Evolutionary conservation across 2,888 invertebrate species (phyloP).

Genomic region (Hoplodrina blanda): DNA sequence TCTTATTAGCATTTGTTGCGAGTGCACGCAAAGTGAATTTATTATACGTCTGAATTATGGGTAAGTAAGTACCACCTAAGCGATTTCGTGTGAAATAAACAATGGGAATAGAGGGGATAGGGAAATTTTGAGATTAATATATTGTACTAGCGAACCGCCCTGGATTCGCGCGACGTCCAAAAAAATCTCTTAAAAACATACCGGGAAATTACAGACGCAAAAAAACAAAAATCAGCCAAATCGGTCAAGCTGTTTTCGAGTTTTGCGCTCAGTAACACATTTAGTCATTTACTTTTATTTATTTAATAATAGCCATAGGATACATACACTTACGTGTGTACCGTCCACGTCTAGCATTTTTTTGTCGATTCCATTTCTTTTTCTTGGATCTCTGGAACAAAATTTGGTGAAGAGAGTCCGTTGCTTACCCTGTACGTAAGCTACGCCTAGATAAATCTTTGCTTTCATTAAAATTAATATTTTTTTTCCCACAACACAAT

Average conservation of each 20-base stretch:
- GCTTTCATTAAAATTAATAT: too few relatives aligned
- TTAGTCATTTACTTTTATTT: too few relatives aligned
- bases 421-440: too few relatives aligned
- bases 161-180: too few relatives aligned
- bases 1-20: constrained; percentile 32
- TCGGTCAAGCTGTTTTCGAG: too few relatives aligned
- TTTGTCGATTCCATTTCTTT: neutral
- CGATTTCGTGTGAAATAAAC: neutral
- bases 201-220: too few relatives aligned
- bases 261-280: too few relatives aligned
- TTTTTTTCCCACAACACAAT: too few relatives aligned
- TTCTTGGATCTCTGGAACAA: neutral
- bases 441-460: too few relatives aligned
- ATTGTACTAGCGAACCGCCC: too few relatives aligned
- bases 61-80: constrained; percentile 34
- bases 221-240: too few relatives aligned
- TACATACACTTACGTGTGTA: constrained; percentile 1
- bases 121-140: neutral
- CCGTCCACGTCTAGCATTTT: neutral
- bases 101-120: neutral
- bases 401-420: neutral
- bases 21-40: constrained; percentile 40
- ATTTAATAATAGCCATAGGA: neutral
- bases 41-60: constrained; percentile 34
- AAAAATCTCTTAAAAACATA: too few relatives aligned